Evolutionary conservation across 1,140 invertebrate species (phyloP), one percentile per base, ranked within the genome.

Genomic region (Penaeus chinensis): DNA sequence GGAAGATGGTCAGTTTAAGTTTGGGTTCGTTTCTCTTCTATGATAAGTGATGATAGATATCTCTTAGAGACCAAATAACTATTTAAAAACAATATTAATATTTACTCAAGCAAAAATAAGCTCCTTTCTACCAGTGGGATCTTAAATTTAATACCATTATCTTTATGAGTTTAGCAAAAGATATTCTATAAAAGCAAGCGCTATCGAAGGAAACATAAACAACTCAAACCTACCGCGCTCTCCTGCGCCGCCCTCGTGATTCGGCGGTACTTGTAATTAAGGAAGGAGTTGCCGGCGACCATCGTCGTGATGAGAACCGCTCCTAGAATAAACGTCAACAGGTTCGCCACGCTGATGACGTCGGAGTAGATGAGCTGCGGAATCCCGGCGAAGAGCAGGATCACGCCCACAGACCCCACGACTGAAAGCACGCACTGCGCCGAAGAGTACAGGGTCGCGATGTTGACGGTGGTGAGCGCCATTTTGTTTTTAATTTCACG

Each of bases 211-310:
- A 32, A 18, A 42, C 18, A 13, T 22, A 83, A 7, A 7, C 20
- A 66, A n/a, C 16, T 32, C 60, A 54, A 62, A 82, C 79, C 22
- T 61, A 82, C 79, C 79, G 27, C 20, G 60, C 27, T 60, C 42
- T 83, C 37, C 78, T 83, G 69, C 63, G 74, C 63, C 62, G 84
- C 42, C 47, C 80, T 62, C 24, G 62, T 77, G 60, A 88, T 82
- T 62, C 86, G 82, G 18, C 89, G 79, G 76, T 89, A 90, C 79
- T 89, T 89, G 89, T 90, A 90, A 47, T 88, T 88, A 81, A 90
- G 84, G 87, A 90, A 87, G 24, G 89, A 85, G 79, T 90, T 90
- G 62, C 89, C 89, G 0, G 89, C 89, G 11, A 90, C 89, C 89
- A 90, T 90, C 24, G 87, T 82, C 22, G 85, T 88, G 63, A 90